Evolutionary conservation across 1,140 invertebrate species (phyloP).

Genomic region (Cydia fagiglandana): DNA sequence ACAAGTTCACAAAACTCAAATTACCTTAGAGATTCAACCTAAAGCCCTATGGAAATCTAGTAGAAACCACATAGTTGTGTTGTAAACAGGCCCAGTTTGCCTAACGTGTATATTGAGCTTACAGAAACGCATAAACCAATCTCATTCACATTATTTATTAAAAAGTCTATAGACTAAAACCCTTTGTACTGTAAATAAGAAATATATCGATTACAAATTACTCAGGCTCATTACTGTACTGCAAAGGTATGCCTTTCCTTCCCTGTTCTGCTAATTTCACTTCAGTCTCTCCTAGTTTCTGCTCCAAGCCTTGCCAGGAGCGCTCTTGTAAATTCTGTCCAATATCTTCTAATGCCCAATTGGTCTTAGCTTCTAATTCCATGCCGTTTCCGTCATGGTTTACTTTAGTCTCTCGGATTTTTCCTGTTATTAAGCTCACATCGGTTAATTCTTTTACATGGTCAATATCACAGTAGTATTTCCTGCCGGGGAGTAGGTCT

Average conservation of each 20-base stretch:
- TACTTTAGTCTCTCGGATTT: constrained; percentile 77
- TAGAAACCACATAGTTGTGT: too few species aligned
- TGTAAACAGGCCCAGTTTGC: too few species aligned
- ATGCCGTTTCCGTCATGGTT: constrained; percentile 46
- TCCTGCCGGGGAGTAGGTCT: constrained; percentile 84
- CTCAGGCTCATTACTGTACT: constrained; percentile 77
- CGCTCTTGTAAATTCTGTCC: constrained; percentile 81
- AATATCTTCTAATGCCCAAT: constrained; percentile 79
- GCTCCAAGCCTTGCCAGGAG: constrained; percentile 87
- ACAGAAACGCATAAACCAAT: neutral
- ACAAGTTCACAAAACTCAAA: too few species aligned
- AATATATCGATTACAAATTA: constrained; percentile 48
- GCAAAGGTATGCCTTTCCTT: constrained; percentile 82
- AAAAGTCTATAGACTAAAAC: constrained; percentile 6
- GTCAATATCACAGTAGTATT: constrained; percentile 78
- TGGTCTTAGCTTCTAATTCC: constrained; percentile 62
- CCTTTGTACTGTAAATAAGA: constrained; percentile 37
- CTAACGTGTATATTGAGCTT: neutral
- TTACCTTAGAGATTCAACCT: too few species aligned
- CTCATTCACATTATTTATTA: neutral
- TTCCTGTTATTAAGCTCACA: constrained; percentile 85
- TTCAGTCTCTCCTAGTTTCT: constrained; percentile 83
- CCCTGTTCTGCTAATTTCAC: constrained; percentile 82
- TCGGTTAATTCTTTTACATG: constrained; percentile 79
- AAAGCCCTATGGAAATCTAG: too few species aligned